Base-by-base conservation (phyloP, 2,888 invertebrate genomes). In the Julus scandinavius region DNA sequence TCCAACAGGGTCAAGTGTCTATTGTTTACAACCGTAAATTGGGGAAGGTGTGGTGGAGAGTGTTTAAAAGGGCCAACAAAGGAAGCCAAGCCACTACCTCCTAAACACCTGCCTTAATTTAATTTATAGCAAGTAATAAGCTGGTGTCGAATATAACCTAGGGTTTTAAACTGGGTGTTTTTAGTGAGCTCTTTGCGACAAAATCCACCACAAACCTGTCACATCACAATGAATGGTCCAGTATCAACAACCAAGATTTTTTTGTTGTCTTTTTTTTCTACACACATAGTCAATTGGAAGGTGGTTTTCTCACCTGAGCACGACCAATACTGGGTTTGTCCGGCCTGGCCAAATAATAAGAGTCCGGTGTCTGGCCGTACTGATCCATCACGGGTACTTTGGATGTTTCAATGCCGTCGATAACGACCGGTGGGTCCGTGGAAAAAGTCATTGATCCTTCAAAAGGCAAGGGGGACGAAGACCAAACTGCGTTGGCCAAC, bases 361-460 rank as follows among this genome's bases (percentile, higher is more conserved):
- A 38, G 58, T 88, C 88, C 2, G 88, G 88, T 9, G 88, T 88
- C 9, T 88, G 88, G 7, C 86, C 88, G 41, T 88, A 58, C 72
- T 86, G 63, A 17, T 85, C 41, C 45, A 88, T 49, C 17, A 86
- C 9, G 45, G 45, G 41, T 3, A 45, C 29, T 29, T 29, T 29
- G 29, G 29, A 29, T 29, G 29, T 29, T 29, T 86, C 83, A 3
- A 20, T 83, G 41, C 41, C 41, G 20, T 83, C 83, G 83, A 41
- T 41, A 11, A 15, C 13, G 83, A 15, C 83, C 83, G 83, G 41
- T 83, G 83, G 41, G 41, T 41, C 83, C 38, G 38, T 20, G 13
- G 41, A 83, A 20, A 87, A 87, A 58, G 87, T 87, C 87, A 87
- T 54, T 87, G 87, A 83, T 83, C 83, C 83, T 83, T 40, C 41